Base-by-base conservation (phyloP, 2,888 invertebrate species). In the Nyleta sp. region DNA sequence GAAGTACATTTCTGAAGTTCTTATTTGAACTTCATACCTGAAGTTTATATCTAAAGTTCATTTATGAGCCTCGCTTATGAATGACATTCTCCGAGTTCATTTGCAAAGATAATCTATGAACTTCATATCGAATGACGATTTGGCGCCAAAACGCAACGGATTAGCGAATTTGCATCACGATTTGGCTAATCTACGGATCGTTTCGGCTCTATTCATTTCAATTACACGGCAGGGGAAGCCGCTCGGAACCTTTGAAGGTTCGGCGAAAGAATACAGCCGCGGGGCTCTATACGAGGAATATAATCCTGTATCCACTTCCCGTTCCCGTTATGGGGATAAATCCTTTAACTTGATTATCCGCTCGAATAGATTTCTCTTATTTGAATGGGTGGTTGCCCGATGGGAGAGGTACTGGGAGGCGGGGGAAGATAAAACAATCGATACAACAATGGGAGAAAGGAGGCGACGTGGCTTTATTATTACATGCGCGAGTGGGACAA, bases 341-440 rank as follows among this genome's bases (percentile, higher is more conserved):
- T 78, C 78, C 73, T 78, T 78, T 78, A 78, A 74, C 73, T 78
- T 78, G 73, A 78, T 78, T 78, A 74, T 79, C 64, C 71, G 67
- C 74, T 74, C 67, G 74, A 72, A 79, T 75, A 72, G 75, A 79
- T 79, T 79, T 75, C 79, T 79, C 79, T 62, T 67, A 74, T 75
- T 75, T 62, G 62, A 75, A 74, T 79, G 79, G 75, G 67, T 50
- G 67, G 53, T 59, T 71, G 60, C 40, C n/a, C 46, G 52, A 59
- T 57, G 50, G 57, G 15, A 59, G 20, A 64, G 46, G 20, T 5
- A 38, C 22, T 18, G 20, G 40, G n/a, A 48, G 18, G 53, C 52
- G 48, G 48, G 55, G 52, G 28, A 62, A 46, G 59, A 73, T 65
- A 72, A 71, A 76, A 77, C 60, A 64, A 65, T 71, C 71, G 77